Percentiles rank a stretch among this genome's conserved stretches.
These are phyloP conservation scores for Leptogaster cylindrica DNA, from an alignment of 2,888 invertebrate genomes.

Conservation along the genomic window DNA sequence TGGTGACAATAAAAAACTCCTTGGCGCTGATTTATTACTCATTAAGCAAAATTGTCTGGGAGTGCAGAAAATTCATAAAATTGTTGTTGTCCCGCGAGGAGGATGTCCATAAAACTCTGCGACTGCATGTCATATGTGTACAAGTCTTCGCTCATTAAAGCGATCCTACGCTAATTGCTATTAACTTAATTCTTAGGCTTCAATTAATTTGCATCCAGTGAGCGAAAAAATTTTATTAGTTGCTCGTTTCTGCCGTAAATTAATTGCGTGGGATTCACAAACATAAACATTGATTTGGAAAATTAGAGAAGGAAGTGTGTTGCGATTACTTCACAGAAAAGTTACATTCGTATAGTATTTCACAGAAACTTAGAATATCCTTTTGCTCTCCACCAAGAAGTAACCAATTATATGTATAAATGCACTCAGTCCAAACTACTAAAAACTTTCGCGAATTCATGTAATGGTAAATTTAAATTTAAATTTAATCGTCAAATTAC, in stretches of 20 bases:
- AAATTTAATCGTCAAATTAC: too few relatives aligned
- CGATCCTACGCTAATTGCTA: conserved; percentile 43
- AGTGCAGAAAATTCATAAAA: conserved; percentile 8
- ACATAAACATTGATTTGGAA: too few relatives aligned
- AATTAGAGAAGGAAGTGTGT: too few relatives aligned
- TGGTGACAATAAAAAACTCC: conserved; percentile 2
- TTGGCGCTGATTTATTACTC: conserved; percentile 8
- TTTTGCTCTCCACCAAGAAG: too few relatives aligned
- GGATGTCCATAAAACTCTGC: conserved; percentile 11
- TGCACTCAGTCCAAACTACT: too few relatives aligned
- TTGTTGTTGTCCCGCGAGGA: conserved; percentile 1
- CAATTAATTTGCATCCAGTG: conserved; percentile 3
- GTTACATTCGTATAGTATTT: too few relatives aligned
- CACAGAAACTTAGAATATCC: too few relatives aligned
- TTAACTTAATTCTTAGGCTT: conserved; percentile 15
- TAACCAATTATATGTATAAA: too few relatives aligned
- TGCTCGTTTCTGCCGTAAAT: conserved; percentile 1
- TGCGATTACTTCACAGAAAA: too few relatives aligned
- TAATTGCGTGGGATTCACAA: conserved; percentile 32
- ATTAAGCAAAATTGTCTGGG: neutral
- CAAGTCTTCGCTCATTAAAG: conserved; percentile 41
- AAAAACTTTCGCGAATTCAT: too few relatives aligned
- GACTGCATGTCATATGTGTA: conserved; percentile 1
- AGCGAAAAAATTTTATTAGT: conserved; percentile 17
- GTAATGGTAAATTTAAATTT: too few relatives aligned